These are phyloP conservation scores for Pseudomyrmex sp. DNA, from an alignment of 1,140 invertebrate genomes.

Conservation along the genomic window DNA sequence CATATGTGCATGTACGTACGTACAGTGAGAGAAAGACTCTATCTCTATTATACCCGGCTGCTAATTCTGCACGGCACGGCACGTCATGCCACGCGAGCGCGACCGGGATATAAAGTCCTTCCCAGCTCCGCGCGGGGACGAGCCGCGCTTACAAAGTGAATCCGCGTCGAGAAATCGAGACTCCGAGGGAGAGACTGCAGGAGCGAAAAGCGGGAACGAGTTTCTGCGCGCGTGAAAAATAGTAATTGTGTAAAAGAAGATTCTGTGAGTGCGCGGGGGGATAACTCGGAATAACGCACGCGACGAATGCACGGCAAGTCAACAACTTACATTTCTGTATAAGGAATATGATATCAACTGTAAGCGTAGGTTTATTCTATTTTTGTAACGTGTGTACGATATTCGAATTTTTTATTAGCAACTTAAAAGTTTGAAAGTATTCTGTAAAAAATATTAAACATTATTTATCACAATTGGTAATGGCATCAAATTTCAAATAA, in stretches of 20 bases:
- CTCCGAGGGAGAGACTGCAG: too few relatives aligned
- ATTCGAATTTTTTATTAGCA: too few relatives aligned
- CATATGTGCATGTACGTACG: slow-evolving; percentile 18
- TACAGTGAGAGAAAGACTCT: not conserved
- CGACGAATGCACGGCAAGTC: slow-evolving; percentile 58
- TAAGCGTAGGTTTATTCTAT: too few relatives aligned
- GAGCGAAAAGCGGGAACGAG: slow-evolving; percentile 1
- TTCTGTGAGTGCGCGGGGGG: slow-evolving; percentile 14
- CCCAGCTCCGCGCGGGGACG: slow-evolving; percentile 2
- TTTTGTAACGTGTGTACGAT: too few relatives aligned
- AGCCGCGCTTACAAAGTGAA: slow-evolving; percentile 42
- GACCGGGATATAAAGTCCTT: slow-evolving; percentile 31
- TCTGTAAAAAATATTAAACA: too few relatives aligned
- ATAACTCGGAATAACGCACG: slow-evolving; percentile 60
- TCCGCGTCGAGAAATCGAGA: not conserved
- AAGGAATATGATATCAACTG: too few relatives aligned
- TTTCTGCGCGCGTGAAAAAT: not conserved
- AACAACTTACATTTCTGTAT: slow-evolving; percentile 11
- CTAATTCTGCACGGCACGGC: slow-evolving; percentile 55
- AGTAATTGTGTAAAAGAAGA: slow-evolving; percentile 55
- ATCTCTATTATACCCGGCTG: slow-evolving; percentile 66
- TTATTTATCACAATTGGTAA: too few relatives aligned
- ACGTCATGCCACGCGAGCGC: not conserved
- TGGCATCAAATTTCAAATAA: too few relatives aligned
- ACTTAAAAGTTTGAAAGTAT: too few relatives aligned